phyloP scores from a whole-genome alignment of 2,888 invertebrate genomes.

The Stenoptilia bipunctidactyla region DNA sequence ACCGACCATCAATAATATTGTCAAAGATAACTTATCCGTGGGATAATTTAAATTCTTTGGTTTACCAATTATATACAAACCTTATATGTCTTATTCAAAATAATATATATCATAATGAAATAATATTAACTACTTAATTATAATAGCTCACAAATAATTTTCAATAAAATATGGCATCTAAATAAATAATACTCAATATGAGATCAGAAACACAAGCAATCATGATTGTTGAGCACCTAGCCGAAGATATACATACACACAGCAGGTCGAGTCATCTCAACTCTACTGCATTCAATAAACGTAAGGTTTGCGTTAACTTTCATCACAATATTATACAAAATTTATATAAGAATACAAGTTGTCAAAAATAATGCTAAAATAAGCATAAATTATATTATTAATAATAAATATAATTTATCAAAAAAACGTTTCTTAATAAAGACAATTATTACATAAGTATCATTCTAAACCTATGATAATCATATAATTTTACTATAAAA shows the following conservation, averaged over 20 bases:
- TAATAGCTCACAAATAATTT: slow-evolving; percentile 35
- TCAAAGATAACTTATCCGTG: slow-evolving; percentile 38
- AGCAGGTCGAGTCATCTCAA: too few relatives aligned
- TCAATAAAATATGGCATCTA: slow-evolving; percentile 62
- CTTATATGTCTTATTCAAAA: slow-evolving; percentile 20
- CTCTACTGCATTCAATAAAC: too few relatives aligned
- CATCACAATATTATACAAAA: not conserved
- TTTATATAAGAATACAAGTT: not conserved
- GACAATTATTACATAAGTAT: too few relatives aligned
- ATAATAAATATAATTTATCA: too few relatives aligned
- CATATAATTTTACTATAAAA: slow-evolving; percentile 40
- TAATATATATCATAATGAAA: slow-evolving; percentile 27
- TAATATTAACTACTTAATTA: not conserved
- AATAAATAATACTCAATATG: slow-evolving; percentile 69
- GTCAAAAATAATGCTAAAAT: slow-evolving; percentile 4
- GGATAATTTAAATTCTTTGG: slow-evolving; percentile 56
- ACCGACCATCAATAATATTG: slow-evolving; percentile 26
- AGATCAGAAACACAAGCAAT: slow-evolving; percentile 62
- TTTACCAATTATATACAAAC: slow-evolving; percentile 55
- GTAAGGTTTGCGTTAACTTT: too few relatives aligned
- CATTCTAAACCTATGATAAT: slow-evolving; percentile 5
- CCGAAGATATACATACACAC: not conserved
- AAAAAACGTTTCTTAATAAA: too few relatives aligned
- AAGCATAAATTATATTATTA: slow-evolving; percentile 12
- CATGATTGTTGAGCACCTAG: slow-evolving; percentile 21